Evolutionary conservation across 2,797 vertebrate species (phyloP).

Genomic region (Tragopan temminckii): DNA sequence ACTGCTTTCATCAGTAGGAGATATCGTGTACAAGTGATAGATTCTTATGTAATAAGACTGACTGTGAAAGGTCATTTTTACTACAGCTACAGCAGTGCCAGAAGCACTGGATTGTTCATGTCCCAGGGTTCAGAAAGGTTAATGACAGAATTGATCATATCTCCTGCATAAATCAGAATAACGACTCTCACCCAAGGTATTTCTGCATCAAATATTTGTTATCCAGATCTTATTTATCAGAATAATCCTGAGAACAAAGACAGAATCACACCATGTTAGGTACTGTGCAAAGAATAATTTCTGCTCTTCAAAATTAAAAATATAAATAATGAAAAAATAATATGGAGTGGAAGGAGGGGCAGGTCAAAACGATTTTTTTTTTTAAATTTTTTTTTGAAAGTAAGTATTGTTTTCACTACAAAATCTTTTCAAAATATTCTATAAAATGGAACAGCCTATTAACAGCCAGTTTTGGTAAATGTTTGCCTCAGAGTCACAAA

Average conservation of each 20-base stretch:
- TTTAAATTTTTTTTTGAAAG: not conserved
- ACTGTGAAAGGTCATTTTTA: not conserved
- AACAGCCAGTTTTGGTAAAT: not conserved
- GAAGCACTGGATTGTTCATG: not conserved
- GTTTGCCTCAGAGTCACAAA: not conserved
- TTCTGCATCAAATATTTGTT: not conserved
- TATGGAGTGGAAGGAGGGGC: not conserved
- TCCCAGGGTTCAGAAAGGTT: not conserved
- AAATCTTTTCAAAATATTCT: not conserved
- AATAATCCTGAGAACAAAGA: not conserved
- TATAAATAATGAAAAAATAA: not conserved
- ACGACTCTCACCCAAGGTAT: not conserved
- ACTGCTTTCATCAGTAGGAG: not conserved
- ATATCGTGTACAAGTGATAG: rapidly evolving
- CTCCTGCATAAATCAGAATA: not conserved
- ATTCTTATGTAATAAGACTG: not conserved
- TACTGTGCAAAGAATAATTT: not conserved
- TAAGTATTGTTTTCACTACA: not conserved
- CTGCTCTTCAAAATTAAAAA: not conserved
- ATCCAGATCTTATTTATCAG: not conserved
- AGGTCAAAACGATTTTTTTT: not conserved
- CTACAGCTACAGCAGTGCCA: not conserved
- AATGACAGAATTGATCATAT: not conserved
- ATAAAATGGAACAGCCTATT: not conserved
- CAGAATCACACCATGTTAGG: not conserved